These are phyloP conservation scores for Ciconia stormi DNA, from an alignment of 2,113 vertebrate genomes.

Conservation along the genomic window DNA sequence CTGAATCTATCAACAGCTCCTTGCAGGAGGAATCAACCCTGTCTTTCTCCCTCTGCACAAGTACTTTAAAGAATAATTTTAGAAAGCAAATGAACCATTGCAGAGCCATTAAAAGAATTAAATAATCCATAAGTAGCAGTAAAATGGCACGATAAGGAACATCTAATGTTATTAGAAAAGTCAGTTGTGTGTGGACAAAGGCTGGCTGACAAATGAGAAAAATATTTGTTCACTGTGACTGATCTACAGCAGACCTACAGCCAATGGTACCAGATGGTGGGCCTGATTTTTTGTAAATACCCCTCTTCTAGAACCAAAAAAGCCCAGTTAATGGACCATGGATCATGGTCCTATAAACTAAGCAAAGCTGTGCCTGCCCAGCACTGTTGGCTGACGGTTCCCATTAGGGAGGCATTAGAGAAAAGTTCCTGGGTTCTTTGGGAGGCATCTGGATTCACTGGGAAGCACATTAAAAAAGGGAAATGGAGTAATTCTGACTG, in stretches of 20 bases:
- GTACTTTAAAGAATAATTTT: constrained; percentile 20
- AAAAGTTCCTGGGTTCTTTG: neutral
- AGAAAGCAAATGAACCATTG: constrained; percentile 28
- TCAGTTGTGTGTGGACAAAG: neutral
- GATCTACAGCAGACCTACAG: neutral
- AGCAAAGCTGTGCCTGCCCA: neutral
- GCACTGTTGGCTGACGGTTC: neutral
- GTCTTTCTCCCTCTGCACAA: neutral
- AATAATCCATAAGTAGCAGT: constrained; percentile 33
- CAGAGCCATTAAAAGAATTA: constrained; percentile 28
- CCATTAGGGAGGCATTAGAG: neutral
- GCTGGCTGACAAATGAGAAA: constrained; percentile 12
- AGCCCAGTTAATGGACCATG: neutral
- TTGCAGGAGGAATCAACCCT: neutral
- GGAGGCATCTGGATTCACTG: neutral
- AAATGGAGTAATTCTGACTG: neutral
- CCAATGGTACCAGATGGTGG: constrained; percentile 16
- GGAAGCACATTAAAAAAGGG: neutral
- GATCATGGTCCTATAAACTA: constrained; percentile 1
- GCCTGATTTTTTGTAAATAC: neutral
- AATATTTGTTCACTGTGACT: neutral
- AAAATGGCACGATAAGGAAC: constrained; percentile 3
- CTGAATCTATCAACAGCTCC: constrained; percentile 14
- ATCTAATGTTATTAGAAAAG: neutral
- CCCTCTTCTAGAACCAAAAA: constrained; percentile 10